A percentile compares a stretch with the other conserved stretches of the same genome.
Conservation (phyloP, 1,140 invertebrate species). For the Pygmarrhopalites habei region DNA sequence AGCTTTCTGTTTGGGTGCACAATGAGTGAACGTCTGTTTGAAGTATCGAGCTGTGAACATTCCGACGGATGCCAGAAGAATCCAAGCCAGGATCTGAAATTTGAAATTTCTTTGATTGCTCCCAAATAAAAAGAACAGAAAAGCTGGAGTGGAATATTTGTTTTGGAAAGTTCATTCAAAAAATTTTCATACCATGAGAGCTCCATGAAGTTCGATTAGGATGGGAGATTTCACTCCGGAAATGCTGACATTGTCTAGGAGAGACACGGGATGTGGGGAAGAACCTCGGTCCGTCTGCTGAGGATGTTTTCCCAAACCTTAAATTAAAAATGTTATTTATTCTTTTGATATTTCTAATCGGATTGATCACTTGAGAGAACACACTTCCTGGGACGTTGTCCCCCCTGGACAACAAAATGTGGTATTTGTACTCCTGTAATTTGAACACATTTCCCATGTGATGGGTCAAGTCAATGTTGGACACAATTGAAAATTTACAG, state of each 20-base stretch:
- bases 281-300: slow-evolving; percentile 50
- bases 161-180: too few species aligned
- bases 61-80: slow-evolving; percentile 78
- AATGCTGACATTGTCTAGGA: slow-evolving; percentile 58
- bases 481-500: slow-evolving; percentile 63
- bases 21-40: slow-evolving; percentile 78
- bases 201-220: slow-evolving; percentile 68
- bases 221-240: slow-evolving; percentile 58
- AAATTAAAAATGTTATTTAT: too few species aligned
- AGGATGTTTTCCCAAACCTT: slow-evolving; percentile 2
- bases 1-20: slow-evolving; percentile 74
- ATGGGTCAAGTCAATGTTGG: slow-evolving; percentile 56
- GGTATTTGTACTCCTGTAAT: too few species aligned
- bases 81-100: slow-evolving; percentile 82
- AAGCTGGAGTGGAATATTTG: too few species aligned
- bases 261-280: slow-evolving; percentile 50
- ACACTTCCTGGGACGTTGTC: too few species aligned
- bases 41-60: slow-evolving; percentile 86
- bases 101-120: too few species aligned
- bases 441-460: neutral
- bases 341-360: too few species aligned
- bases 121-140: too few species aligned
- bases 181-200: too few species aligned
- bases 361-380: too few species aligned
- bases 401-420: too few species aligned